Evolutionary conservation across 2,888 invertebrate species (phyloP).

Genomic region (Drosophila emarginata): DNA sequence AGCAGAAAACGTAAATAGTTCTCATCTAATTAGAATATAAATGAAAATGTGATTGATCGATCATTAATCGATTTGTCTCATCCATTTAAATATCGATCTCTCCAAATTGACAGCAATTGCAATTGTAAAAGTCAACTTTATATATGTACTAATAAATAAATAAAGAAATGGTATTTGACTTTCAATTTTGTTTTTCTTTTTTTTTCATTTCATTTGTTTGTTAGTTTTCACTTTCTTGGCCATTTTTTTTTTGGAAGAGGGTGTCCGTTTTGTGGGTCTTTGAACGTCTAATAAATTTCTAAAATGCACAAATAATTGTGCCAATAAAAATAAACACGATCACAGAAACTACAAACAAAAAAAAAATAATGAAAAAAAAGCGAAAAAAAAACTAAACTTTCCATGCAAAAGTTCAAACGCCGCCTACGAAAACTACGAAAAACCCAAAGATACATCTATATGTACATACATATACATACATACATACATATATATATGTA

Average conservation of each 20-base stretch:
- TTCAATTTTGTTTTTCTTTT: conserved; percentile 22
- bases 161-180: conserved; percentile 21
- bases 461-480: conserved; percentile 24
- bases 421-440: conserved; percentile 63
- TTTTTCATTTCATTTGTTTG: neutral
- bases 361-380: conserved; percentile 20
- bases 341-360: conserved; percentile 9
- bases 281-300: conserved; percentile 72
- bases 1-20: too few relatives aligned
- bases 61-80: too few relatives aligned
- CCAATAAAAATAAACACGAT: conserved; percentile 73
- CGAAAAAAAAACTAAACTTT: conserved; percentile 51
- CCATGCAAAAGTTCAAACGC: conserved; percentile 72
- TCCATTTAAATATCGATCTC: too few relatives aligned
- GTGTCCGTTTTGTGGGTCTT: conserved; percentile 41
- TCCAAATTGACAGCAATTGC: neutral
- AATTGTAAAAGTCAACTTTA: neutral
- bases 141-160: neutral
- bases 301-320: conserved; percentile 77
- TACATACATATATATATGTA: conserved; percentile 19
- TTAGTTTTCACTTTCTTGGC: conserved; percentile 35
- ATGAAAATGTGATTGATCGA: too few relatives aligned
- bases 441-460: conserved; percentile 18
- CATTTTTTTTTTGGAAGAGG: neutral
- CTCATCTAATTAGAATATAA: too few relatives aligned